These are phyloP conservation scores for Sitobion miscanthi DNA, from an alignment of 1,140 invertebrate genomes.

Conservation along the genomic window DNA sequence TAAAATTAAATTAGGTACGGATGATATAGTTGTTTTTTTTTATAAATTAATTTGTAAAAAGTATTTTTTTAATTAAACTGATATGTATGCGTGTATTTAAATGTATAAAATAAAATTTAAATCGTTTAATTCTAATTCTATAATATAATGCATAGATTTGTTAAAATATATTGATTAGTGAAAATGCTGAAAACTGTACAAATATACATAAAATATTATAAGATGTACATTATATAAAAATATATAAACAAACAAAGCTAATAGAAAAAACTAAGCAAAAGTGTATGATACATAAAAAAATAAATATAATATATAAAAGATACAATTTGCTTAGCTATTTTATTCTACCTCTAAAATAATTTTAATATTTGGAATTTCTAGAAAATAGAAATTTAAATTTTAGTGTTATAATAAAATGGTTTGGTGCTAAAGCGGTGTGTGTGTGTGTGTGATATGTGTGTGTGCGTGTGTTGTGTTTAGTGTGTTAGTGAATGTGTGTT, in stretches of 20 bases:
- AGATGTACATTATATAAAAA: background rate
- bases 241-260: conserved; percentile 46
- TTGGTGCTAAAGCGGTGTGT: conserved; percentile 52
- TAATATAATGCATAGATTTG: background rate
- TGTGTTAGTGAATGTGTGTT: conserved; percentile 16
- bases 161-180: background rate
- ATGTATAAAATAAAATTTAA: background rate
- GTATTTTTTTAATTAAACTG: background rate
- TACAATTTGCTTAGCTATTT: conserved; percentile 26
- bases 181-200: conserved; percentile 28
- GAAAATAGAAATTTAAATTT: conserved; percentile 29
- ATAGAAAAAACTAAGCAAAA: conserved; percentile 46
- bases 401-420: conserved; percentile 32
- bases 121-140: conserved; percentile 5
- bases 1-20: background rate
- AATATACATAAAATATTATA: conserved; percentile 9
- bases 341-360: conserved; percentile 51
- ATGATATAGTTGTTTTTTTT: background rate
- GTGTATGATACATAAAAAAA: conserved; percentile 34
- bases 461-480: background rate
- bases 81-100: background rate
- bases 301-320: conserved; percentile 13
- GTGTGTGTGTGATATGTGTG: background rate
- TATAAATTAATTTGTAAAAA: too few species aligned
- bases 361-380: conserved; percentile 42